Percentiles rank a stretch among this genome's conserved stretches.
Evolutionary conservation across 2,888 invertebrate genomes (phyloP).

Genomic region (Linnaemya vulpina): DNA sequence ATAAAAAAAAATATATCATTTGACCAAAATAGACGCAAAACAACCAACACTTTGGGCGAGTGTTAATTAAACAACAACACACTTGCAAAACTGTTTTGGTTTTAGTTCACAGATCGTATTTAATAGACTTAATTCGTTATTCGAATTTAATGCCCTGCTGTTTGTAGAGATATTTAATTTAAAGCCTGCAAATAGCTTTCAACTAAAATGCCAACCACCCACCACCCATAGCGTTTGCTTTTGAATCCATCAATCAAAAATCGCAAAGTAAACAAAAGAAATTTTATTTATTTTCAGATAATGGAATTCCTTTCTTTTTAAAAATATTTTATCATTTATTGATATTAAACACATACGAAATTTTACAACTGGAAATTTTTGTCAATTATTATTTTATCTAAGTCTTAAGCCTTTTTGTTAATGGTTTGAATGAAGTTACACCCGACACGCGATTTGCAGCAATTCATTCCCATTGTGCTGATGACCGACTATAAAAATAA

Average conservation of each 20-base stretch:
- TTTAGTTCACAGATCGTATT: background rate
- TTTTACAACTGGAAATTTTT: background rate
- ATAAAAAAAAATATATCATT: background rate
- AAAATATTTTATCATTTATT: background rate
- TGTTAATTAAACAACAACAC: slow-evolving; percentile 13
- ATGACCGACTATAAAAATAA: too few relatives aligned
- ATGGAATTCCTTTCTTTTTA: background rate
- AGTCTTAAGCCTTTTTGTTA: background rate
- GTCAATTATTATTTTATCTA: background rate
- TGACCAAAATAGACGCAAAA: slow-evolving; percentile 9
- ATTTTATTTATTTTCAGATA: background rate
- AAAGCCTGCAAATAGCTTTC: background rate
- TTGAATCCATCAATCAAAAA: slow-evolving; percentile 1
- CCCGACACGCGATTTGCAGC: background rate
- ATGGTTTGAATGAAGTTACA: too few relatives aligned
- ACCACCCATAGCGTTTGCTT: background rate
- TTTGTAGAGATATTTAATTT: background rate
- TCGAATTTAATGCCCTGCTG: slow-evolving; percentile 2
- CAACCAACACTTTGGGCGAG: background rate
- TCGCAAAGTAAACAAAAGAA: background rate
- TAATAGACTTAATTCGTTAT: background rate
- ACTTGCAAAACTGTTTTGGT: background rate
- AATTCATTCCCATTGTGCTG: background rate
- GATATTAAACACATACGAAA: background rate
- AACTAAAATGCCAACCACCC: background rate